Percentiles rank a stretch among this genome's conserved stretches.
Evolutionary conservation across 1,140 invertebrate species (phyloP).

Genomic region (Hirudo medicinalis): DNA sequence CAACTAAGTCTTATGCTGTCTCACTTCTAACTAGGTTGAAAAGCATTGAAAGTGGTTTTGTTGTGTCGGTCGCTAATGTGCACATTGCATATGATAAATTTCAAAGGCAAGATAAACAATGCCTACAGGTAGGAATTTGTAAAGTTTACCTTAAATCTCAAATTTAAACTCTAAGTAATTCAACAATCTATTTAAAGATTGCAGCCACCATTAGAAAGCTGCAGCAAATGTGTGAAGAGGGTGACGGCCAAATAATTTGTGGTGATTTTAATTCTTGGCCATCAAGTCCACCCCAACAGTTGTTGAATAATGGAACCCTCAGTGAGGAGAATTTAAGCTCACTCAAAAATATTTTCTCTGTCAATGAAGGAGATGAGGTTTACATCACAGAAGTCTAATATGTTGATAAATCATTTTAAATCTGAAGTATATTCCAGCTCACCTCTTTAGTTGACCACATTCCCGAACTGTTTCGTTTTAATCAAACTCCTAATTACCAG

Average conservation of each 20-base stretch:
- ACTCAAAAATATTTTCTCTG: too few relatives aligned
- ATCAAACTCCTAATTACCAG: constrained; percentile 28
- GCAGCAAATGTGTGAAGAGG: background rate
- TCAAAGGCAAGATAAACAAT: constrained; percentile 32
- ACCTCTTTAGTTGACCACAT: constrained; percentile 32
- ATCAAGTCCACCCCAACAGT: constrained; percentile 30
- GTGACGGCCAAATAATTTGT: constrained; percentile 28
- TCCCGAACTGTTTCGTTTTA: constrained; percentile 35
- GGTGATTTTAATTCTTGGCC: constrained; percentile 35
- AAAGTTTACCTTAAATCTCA: background rate
- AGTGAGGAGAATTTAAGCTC: constrained; percentile 24
- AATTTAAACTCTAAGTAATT: background rate
- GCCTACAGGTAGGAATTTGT: constrained; percentile 32
- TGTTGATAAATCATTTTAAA: background rate
- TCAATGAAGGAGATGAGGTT: background rate
- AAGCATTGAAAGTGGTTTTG: constrained; percentile 28
- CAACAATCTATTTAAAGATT: background rate
- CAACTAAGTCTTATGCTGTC: constrained; percentile 27
- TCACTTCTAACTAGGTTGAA: constrained; percentile 28
- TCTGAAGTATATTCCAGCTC: constrained; percentile 25
- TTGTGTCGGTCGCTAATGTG: constrained; percentile 33
- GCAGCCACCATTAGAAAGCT: background rate
- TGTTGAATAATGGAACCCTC: constrained; percentile 31
- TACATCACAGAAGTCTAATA: background rate
- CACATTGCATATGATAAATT: constrained; percentile 33